Evolutionary conservation across 2,888 invertebrate genomes (phyloP), one percentile per base, ranked within the genome.

Genomic region (Hydropsyche betteni): DNA sequence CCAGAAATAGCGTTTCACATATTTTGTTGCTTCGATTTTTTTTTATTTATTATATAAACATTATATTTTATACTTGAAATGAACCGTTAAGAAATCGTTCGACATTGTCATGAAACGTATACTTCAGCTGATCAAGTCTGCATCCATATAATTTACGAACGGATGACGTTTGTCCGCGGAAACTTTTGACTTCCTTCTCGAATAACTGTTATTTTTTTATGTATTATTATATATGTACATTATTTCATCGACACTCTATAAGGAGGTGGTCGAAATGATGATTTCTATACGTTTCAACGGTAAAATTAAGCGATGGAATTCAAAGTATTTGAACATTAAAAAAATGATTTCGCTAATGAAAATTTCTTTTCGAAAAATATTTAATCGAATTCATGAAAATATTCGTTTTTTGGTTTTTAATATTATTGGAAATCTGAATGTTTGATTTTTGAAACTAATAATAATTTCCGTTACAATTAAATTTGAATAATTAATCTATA

Each of bases 291-390:
- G 3, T 7, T 64, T 64, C 7, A 33, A 64, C 33, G 64, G 64
- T 12, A 64, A 64, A 64, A 64, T 34, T 33, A 52, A n/a, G 44
- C 44, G 44, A 44, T 44, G 55, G 16, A 52, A 52, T 52, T 12
- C 12, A n/a, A 24, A 24, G 24, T 24, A 24, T 24, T 24, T 24
- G 24, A 24, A 24, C 24, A 24, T 24, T 24, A 24, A 24, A 24
- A 24, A 24, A 24, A 24, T 24, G 2, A 24, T 24, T 24, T 24
- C 24, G 24, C 24, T 24, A 24, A 24, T 24, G 24, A 24, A 24
- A 24, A 24, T 24, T 24, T 24, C 24, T 24, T 24, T 24, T 24
- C 24, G 2, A 24, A 24, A 24, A 24, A 24, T 24, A 24, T 24
- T 2, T 24, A 24, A 24, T 24, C 24, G 24, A 24, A 24, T 24